Base-by-base conservation (phyloP, 2,113 vertebrate genomes). In the Lethenteron reissneri region DNA sequence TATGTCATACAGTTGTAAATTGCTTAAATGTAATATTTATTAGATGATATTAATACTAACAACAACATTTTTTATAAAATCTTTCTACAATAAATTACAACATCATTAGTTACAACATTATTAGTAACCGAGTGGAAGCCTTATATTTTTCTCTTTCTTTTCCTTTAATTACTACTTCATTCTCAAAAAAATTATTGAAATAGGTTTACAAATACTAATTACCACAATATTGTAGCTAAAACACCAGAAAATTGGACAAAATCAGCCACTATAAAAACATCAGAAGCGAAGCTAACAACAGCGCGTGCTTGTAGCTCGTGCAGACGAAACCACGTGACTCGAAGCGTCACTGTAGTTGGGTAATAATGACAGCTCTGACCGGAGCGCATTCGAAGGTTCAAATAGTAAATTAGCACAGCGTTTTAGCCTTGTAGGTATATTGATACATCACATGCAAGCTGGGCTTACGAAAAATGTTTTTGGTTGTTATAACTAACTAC, bases 151-250 rank as follows among this genome's bases (percentile, higher is more conserved):
- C 60, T 64, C 60, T 3, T 21, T 21, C 60, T 64, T 64, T 64
- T 64, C 60, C 17, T 64, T 64, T 64, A 64, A 64, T 64, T 4
- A 64, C 60, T 4, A 64, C 60, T 64, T 64, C 60, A 64, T 64
- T 64, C 60, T 64, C 60, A 64, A 64, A 64, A 3, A 41, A 7
- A 7, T 64, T 64, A 14, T 64, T 64, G 60, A 64, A 4, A 7
- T 64, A 64, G 60, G 60, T 64, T 64, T 1, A 64, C 60, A 64
- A 64, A 64, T 64, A 64, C 14, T 14, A 64, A 64, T 64, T 64
- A 64, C 60, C 14, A 64, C 60, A 64, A 64, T 64, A 64, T 41
- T 64, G 60, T 64, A 64, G 60, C 60, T 64, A 64, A 64, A 19
- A 19, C 17, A 19, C 17, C 17, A 19, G 17, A 19, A 19, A 19